Percentiles rank a stretch among this genome's conserved stretches.
phyloP scores from a whole-genome alignment of 2,113 vertebrate species.

The Equus przewalskii region DNA sequence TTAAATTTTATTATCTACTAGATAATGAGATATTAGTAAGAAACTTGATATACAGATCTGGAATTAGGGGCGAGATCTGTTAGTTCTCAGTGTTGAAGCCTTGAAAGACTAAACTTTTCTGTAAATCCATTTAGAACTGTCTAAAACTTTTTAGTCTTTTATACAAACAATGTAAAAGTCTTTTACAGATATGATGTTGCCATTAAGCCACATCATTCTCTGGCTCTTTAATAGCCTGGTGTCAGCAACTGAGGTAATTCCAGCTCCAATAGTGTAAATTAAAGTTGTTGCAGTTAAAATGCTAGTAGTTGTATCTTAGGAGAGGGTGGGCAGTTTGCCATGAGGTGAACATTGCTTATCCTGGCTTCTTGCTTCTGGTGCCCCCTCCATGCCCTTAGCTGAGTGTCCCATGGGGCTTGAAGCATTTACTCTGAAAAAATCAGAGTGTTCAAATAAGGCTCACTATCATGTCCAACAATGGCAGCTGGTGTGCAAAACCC shows the following conservation, averaged over 20 bases:
- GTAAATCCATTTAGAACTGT: not conserved
- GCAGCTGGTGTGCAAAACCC: not conserved
- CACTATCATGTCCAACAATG: not conserved
- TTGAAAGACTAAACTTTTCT: conserved; percentile 35
- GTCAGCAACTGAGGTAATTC: conserved; percentile 5
- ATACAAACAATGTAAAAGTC: not conserved
- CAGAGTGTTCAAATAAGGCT: not conserved
- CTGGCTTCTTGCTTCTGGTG: not conserved
- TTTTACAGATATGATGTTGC: no score
- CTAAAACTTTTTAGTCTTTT: conserved; percentile 21
- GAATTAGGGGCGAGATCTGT: not conserved
- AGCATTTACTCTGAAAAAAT: conserved; percentile 17
- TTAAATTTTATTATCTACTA: not conserved
- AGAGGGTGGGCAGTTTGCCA: not conserved
- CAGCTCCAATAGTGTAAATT: not conserved
- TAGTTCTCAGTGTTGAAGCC: not conserved
- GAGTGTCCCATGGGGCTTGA: not conserved
- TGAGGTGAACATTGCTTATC: not conserved
- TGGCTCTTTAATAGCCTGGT: not conserved
- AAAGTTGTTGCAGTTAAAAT: not conserved
- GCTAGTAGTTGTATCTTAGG: not conserved
- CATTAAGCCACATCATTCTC: conserved; percentile 15
- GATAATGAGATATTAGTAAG: not conserved
- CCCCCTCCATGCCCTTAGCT: not conserved
- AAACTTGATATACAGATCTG: not conserved